phyloP scores from a whole-genome alignment of 2,888 invertebrate species.

The Acholoe squamosa region DNA sequence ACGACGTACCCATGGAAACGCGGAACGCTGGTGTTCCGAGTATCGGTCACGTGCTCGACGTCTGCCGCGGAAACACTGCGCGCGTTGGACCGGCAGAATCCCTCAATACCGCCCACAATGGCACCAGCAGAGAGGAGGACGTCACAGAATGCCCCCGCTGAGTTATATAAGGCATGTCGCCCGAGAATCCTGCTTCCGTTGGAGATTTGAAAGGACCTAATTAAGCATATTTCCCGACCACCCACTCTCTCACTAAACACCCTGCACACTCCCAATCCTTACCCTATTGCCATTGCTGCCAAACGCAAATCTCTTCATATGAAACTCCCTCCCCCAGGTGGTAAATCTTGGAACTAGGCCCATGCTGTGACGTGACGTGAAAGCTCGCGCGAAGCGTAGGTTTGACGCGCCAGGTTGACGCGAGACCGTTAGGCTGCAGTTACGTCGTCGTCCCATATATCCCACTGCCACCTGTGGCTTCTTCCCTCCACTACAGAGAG shows the following conservation, averaged over 20 bases:
- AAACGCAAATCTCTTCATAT: not conserved
- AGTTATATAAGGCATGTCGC: conserved; percentile 9
- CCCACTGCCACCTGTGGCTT: not conserved
- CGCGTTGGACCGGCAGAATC: conserved; percentile 7
- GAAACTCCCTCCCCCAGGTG: not conserved
- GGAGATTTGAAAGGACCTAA: conserved; percentile 15
- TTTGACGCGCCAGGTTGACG: too few species aligned
- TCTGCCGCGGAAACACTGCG: not conserved
- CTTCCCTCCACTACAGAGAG: not conserved
- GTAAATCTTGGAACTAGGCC: not conserved
- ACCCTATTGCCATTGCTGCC: not conserved
- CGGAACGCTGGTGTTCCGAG: not conserved
- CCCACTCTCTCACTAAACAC: not conserved
- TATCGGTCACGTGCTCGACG: conserved; percentile 25
- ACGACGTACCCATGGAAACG: conserved; percentile 43
- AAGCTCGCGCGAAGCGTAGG: not conserved
- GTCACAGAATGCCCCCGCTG: not conserved
- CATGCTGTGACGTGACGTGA: conserved; percentile 24
- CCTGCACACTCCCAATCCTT: not conserved
- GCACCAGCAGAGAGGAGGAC: not conserved
- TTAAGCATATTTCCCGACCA: conserved; percentile 42
- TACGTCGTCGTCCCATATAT: not conserved
- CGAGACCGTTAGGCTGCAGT: not conserved
- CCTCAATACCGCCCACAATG: conserved; percentile 51
- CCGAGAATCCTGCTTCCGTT: conserved; percentile 1